Evolutionary conservation across 2,113 vertebrate genomes (phyloP), one percentile per base, ranked within the genome.

Genomic region (Cyphomyrus plagiostoma): DNA sequence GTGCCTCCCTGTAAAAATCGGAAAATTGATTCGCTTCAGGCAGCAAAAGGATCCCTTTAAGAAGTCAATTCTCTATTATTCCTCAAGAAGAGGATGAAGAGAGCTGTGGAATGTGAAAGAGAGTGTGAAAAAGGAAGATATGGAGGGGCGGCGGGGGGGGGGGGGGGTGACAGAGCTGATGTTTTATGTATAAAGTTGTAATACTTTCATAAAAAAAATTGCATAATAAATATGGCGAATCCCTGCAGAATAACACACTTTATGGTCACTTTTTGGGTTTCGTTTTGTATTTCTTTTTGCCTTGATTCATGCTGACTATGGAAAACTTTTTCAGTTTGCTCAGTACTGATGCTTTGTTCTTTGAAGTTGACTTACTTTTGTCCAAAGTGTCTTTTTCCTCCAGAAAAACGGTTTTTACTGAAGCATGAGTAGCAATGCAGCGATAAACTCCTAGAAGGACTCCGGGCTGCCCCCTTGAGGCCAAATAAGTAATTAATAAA

Each of bases 11-110:
- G 17, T 50, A 86, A 53, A 86, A 50, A 52, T 53, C 15, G 85
- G 50, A 56, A 87, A 87, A 87, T 87, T 56, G 85, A 87, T 87
- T 53, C 50, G 26, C 49, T 53, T 87, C 50, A 30, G 49, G 48
- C 50, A 39, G 50, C 85, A 87, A 87, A 87, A 39, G 85, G 49
- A 5, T 53, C 85, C 53, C 30, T 35, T 87, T 87, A 48, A 35
- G 85, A 35, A 87, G 85, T 87, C 85, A 53, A 87, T 87, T 52
- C 85, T 39, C 50, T 53, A 87, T 87, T 87, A 87, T 87, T 87
- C 50, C 50, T 50, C 85, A 39, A 35, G 56, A 87, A 87, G 50
- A 53, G n/a, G 50, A 53, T n/a, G 50, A 53, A 52, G 50, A 87
- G 9, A 39, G 30, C 85, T 39, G 85, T 26, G 85, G 85, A 87